Base-by-base conservation (phyloP, 2,888 invertebrate species). In the Eubasilissa splendida region DNA sequence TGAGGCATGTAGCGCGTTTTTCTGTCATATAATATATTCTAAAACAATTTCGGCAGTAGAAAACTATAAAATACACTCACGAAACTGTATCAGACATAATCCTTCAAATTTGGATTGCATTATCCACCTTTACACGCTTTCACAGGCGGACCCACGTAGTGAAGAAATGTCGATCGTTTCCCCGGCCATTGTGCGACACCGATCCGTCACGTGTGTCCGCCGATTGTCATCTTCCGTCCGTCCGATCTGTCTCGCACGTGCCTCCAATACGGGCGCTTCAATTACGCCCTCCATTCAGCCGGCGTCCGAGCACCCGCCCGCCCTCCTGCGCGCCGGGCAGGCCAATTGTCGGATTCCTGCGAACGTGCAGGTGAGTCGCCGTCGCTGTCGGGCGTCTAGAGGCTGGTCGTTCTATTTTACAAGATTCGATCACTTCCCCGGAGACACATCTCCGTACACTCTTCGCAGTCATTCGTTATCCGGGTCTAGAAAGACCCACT, bases 261-360 rank as follows among this genome's bases (percentile, higher is more conserved):
- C 70, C 22, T 52, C 73, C 56, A 42, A 73, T n/a, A 73, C 54
- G 53, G 59, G 80, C 54, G 22, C 75, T 80, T 80, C 80, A 80
- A 80, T 80, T 80, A 80, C 80, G 76, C 68, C 76, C 74, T 74
- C 74, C 79, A 79, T 79, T 79, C 79, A 73, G 79, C 53, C n/a
- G 65, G 65, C 42, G 14, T 31, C 60, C 22, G 33, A 65, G 12
- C 42, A 33, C 65, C 4, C 12, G 10, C 50, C 12, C 65, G 10
- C 65, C 65, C 60, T 10, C 60, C 59, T 12, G 65, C 33, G 10
- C 22, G 22, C 65, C 42, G 31, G 60, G 60, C 9, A 7, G 3
- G 10, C 10, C 33, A 42, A 42, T 42, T 42, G 42, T 4, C 42
- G 42, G 42, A 42, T 42, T 42, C 42, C 42, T 42, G 42, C 22